Conservation (phyloP, 2,113 vertebrate species). For the Charina bottae region DNA sequence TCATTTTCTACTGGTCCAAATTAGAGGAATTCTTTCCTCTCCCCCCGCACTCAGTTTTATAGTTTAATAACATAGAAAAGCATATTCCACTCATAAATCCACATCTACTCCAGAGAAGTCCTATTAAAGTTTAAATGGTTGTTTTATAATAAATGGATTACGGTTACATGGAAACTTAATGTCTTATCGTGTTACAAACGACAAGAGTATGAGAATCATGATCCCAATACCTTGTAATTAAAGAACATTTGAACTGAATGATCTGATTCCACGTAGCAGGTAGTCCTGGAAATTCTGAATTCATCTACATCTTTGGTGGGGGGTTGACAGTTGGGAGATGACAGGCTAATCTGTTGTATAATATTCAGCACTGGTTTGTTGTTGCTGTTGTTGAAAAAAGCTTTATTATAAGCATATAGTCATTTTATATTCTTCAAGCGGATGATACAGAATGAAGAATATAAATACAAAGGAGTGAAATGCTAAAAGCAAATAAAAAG, state of each 20-base stretch:
- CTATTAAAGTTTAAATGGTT: neutral
- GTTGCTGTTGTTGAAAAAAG: neutral
- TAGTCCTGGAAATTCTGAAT: conserved; percentile 49
- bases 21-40: neutral
- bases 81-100: neutral
- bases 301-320: conserved; percentile 13
- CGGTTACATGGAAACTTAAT: conserved; percentile 4
- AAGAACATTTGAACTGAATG: conserved; percentile 24
- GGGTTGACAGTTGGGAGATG: conserved; percentile 53
- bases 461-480: neutral
- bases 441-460: neutral
- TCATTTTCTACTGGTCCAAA: neutral
- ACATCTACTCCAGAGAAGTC: neutral
- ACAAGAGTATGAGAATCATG: conserved; percentile 19
- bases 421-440: neutral
- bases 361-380: conserved; percentile 47
- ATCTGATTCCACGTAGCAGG: conserved; percentile 36
- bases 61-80: neutral
- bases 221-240: neutral
- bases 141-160: neutral
- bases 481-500: neutral
- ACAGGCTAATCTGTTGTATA: conserved; percentile 44
- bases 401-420: neutral
- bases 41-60: neutral
- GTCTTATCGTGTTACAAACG: conserved; percentile 29